Evolutionary conservation across 2,113 vertebrate species (phyloP).

Genomic region (Chelonoidis abingdonii): DNA sequence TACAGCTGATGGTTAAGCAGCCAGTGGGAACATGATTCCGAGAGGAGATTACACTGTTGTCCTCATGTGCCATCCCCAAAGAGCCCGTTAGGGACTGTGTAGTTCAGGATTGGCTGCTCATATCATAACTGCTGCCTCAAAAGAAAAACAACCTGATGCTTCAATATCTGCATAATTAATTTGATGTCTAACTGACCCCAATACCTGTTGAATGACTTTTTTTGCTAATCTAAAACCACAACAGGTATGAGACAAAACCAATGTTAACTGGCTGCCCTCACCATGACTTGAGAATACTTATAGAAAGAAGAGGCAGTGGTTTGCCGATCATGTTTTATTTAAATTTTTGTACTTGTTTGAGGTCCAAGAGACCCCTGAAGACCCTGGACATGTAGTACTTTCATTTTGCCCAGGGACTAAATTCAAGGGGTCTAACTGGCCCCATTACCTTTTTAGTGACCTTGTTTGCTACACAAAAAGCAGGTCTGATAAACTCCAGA

Average conservation of each 20-base stretch:
- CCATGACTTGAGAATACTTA: too few species aligned
- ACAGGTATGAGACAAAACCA: too few species aligned
- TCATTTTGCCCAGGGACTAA: not conserved
- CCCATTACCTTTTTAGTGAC: not conserved
- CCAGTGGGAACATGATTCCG: not conserved
- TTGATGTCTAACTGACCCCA: too few species aligned
- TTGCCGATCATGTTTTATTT: too few species aligned
- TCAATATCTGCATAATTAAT: too few species aligned
- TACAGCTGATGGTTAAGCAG: not conserved
- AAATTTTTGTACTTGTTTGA: too few species aligned
- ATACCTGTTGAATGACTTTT: too few species aligned
- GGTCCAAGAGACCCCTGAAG: not conserved
- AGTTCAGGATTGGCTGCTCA: not conserved
- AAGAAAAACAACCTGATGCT: too few species aligned
- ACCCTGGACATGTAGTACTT: not conserved
- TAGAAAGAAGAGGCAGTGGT: too few species aligned
- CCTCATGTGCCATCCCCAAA: not conserved
- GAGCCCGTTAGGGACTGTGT: not conserved
- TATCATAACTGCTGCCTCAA: too few species aligned
- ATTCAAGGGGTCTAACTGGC: not conserved
- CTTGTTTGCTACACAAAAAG: not conserved
- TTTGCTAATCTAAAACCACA: too few species aligned
- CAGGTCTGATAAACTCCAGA: not conserved
- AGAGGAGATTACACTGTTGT: not conserved
- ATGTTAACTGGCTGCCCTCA: too few species aligned